Conservation (phyloP, 2,888 invertebrate genomes). For the Sarcophaga subvicina region DNA sequence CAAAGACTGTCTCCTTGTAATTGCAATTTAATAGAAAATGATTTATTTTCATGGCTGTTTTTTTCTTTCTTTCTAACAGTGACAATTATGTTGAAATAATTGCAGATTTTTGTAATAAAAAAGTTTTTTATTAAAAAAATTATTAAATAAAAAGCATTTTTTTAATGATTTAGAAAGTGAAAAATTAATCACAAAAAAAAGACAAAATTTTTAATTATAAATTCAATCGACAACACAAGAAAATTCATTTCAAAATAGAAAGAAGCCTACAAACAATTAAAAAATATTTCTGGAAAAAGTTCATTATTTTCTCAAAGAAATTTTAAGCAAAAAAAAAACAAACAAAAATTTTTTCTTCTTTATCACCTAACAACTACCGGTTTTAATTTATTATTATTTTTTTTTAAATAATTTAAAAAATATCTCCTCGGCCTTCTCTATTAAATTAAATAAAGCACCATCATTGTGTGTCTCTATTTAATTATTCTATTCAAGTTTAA, state of each 20-base stretch:
- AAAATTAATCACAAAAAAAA: not conserved
- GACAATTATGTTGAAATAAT: too few species aligned
- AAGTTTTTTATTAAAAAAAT: not conserved
- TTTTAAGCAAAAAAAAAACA: not conserved
- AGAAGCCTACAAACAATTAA: not conserved
- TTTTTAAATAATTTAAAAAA: too few species aligned
- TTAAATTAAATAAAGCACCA: not conserved
- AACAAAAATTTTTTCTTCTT: too few species aligned
- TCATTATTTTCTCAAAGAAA: not conserved
- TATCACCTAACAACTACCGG: too few species aligned
- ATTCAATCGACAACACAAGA: not conserved
- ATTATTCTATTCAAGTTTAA: constrained; percentile 2
- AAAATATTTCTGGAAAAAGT: not conserved
- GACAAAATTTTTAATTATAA: not conserved
- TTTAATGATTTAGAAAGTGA: not conserved
- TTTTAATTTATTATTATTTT: too few species aligned
- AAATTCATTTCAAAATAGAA: not conserved
- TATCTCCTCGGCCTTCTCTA: not conserved
- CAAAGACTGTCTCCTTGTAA: too few species aligned
- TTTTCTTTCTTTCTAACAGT: too few species aligned
- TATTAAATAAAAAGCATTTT: not conserved
- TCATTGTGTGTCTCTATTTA: not conserved
- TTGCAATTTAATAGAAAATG: too few species aligned
- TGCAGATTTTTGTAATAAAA: not conserved
- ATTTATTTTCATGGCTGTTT: too few species aligned